These are phyloP conservation scores for Trachythela sp. DNA, from an alignment of 64 coral and sea anemone species.

Conservation along the genomic window DNA sequence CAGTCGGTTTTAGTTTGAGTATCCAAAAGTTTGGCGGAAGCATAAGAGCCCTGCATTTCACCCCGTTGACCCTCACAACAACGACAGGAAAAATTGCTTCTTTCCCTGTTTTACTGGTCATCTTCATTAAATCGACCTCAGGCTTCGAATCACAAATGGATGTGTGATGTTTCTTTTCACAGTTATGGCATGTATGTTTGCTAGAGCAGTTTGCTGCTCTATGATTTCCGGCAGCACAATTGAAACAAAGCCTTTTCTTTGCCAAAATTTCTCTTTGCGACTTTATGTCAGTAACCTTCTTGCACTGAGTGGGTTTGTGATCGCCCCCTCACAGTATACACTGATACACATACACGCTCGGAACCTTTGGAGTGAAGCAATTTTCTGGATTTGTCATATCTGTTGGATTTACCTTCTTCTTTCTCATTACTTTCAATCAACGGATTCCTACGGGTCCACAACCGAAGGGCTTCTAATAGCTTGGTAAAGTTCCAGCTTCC, in stretches of 20 bases:
- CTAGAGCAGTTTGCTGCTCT: conserved; percentile 43
- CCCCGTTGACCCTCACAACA: conserved; percentile 30
- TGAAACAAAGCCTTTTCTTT: conserved; percentile 51
- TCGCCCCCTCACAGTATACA: conserved; percentile 47
- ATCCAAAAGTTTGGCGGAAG: background rate
- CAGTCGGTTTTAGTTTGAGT: background rate
- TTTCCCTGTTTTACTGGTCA: background rate
- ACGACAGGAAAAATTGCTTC: conserved; percentile 36
- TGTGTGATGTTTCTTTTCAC: conserved; percentile 23
- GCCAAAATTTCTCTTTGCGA: conserved; percentile 12
- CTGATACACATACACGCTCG: conserved; percentile 20
- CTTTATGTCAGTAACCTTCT: conserved; percentile 13
- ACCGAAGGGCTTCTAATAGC: conserved; percentile 33
- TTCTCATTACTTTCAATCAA: background rate
- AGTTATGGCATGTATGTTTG: background rate
- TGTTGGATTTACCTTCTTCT: background rate
- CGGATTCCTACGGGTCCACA: conserved; percentile 30
- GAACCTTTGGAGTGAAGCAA: background rate
- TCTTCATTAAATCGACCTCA: background rate
- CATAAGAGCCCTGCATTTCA: conserved; percentile 34
- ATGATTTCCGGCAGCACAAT: conserved; percentile 47
- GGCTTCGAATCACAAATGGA: background rate
- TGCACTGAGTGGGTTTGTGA: conserved; percentile 44
- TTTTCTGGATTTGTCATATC: conserved; percentile 17
- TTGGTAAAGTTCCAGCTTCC: conserved; percentile 31